These are phyloP conservation scores for Pseudococcus viburni DNA, from an alignment of 2,888 invertebrate species.

Conservation along the genomic window DNA sequence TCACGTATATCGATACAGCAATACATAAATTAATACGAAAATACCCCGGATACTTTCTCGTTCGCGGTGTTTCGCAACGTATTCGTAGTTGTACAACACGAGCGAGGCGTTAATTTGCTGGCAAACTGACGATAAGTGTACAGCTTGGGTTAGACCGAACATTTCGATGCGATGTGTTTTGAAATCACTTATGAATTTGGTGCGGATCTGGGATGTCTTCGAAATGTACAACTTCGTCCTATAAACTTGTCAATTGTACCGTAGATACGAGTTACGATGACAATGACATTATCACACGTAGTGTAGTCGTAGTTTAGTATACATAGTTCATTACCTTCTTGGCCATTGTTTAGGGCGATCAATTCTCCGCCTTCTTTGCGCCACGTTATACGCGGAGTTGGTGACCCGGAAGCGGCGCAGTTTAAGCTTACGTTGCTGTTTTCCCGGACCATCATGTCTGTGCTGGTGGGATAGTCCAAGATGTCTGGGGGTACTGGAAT, in stretches of 20 bases:
- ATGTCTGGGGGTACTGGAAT: constrained; percentile 87
- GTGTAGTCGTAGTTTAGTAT: neutral
- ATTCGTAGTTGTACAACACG: neutral
- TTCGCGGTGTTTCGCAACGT: neutral
- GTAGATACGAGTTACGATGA: neutral
- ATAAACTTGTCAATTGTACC: neutral
- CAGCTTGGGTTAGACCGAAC: neutral
- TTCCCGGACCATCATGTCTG: constrained; percentile 88
- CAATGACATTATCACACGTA: constrained; percentile 26
- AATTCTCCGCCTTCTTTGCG: constrained; percentile 83
- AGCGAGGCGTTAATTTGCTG: constrained; percentile 18
- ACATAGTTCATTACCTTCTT: constrained; percentile 70
- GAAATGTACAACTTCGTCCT: neutral
- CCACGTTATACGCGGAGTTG: constrained; percentile 89
- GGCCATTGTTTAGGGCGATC: constrained; percentile 72
- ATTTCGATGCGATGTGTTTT: neutral
- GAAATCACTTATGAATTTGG: neutral
- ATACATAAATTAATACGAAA: constrained; percentile 22
- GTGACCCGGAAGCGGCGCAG: constrained; percentile 92
- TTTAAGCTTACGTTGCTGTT: constrained; percentile 88
- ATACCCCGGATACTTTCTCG: neutral
- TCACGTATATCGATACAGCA: neutral
- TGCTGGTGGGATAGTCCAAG: constrained; percentile 87
- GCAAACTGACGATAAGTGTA: neutral
- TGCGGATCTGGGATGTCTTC: neutral